phyloP scores from a whole-genome alignment of 2,113 vertebrate species.

The Onychostruthus taczanowskii region DNA sequence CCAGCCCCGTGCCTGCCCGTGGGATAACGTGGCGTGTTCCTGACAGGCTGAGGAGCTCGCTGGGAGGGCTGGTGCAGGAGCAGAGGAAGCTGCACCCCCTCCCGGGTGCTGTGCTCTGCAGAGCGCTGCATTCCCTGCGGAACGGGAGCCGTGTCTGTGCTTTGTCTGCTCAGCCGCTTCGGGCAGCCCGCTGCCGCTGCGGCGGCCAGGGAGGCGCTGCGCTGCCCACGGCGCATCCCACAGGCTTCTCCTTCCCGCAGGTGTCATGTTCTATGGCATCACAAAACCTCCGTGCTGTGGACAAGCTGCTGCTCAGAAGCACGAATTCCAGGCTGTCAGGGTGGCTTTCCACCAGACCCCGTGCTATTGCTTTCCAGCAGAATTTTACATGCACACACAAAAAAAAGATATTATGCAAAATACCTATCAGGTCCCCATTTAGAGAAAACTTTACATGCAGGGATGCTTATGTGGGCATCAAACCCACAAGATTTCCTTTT shows the following conservation, averaged over 20 bases:
- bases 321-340: background rate
- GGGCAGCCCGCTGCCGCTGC: background rate
- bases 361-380: background rate
- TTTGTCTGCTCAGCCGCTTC: background rate
- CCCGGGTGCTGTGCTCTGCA: background rate
- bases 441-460: background rate
- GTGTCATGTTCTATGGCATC: background rate
- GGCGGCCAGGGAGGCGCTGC: background rate
- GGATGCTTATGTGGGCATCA: background rate
- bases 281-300: background rate
- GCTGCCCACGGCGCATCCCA: background rate
- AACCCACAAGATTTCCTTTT: constrained; percentile 3
- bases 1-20: background rate
- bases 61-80: constrained; percentile 21
- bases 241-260: background rate
- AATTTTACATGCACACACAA: background rate
- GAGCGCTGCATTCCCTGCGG: background rate
- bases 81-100: constrained; percentile 5
- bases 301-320: background rate
- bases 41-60: background rate
- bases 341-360: background rate
- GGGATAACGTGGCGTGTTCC: background rate
- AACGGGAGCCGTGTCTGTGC: background rate
- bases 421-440: background rate
- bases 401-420: background rate